Percentiles rank a stretch among this genome's conserved stretches.
These are phyloP conservation scores for Lethenteron camtschaticum DNA, from an alignment of 2,113 vertebrate genomes.

Conservation along the genomic window DNA sequence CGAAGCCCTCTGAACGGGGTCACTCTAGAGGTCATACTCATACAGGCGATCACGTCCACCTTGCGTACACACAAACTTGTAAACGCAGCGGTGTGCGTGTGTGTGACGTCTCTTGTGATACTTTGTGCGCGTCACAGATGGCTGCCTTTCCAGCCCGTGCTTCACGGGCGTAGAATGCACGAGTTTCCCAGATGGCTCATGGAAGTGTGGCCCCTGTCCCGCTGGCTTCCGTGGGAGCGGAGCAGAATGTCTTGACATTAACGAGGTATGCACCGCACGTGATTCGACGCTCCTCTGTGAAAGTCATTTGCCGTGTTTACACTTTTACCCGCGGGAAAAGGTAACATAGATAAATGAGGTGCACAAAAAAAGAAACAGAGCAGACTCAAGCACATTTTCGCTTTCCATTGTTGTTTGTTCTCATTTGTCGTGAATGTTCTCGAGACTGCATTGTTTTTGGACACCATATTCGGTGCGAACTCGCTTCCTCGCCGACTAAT, in stretches of 20 bases:
- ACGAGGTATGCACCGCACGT: neutral
- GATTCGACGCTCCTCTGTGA: neutral
- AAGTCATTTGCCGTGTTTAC: neutral
- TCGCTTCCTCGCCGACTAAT: too few species aligned
- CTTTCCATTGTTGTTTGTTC: neutral
- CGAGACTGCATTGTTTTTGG: too few species aligned
- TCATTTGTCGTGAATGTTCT: too few species aligned
- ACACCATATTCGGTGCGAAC: too few species aligned
- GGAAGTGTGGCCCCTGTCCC: neutral
- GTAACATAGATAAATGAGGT: neutral
- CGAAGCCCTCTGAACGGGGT: too few species aligned
- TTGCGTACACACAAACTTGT: too few species aligned
- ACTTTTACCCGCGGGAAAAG: neutral
- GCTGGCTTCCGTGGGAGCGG: neutral
- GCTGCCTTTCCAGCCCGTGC: neutral
- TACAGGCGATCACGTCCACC: too few species aligned
- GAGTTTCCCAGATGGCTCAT: constrained; percentile 2
- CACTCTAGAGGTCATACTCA: too few species aligned
- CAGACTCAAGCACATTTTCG: neutral
- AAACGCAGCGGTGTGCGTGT: too few species aligned
- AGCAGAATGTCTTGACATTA: neutral
- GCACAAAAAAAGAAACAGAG: neutral
- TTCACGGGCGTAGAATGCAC: neutral
- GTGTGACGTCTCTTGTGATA: too few species aligned
- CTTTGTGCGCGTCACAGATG: constrained; percentile 6